Percentiles rank a stretch among this genome's conserved stretches.
These are phyloP conservation scores for Apoderus coryli DNA, from an alignment of 2,888 invertebrate genomes.

Conservation along the genomic window DNA sequence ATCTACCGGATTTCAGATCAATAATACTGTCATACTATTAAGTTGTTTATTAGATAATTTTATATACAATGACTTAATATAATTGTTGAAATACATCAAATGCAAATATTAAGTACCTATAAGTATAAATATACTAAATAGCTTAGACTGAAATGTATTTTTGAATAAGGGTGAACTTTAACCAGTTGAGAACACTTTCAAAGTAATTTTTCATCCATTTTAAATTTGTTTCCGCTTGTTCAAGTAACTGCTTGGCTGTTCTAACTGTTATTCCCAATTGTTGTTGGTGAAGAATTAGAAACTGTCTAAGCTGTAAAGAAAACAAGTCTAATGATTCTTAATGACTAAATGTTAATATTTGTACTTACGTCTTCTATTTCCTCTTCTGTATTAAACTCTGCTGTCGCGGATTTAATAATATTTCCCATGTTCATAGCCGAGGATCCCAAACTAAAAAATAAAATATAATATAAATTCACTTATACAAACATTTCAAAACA, in stretches of 20 bases:
- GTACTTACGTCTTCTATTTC: slow-evolving; percentile 58
- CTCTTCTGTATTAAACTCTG: slow-evolving; percentile 57
- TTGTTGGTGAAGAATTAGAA: too few relatives aligned
- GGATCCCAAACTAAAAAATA: slow-evolving; percentile 48
- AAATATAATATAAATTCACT: too few relatives aligned
- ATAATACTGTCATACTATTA: too few relatives aligned
- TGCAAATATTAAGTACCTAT: too few relatives aligned
- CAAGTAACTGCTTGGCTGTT: slow-evolving; percentile 65
- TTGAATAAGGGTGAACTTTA: slow-evolving; percentile 26
- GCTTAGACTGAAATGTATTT: slow-evolving; percentile 5
- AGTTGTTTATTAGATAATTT: too few relatives aligned
- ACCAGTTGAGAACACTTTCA: slow-evolving; percentile 59
- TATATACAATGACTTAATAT: too few relatives aligned
- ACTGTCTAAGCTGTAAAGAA: too few relatives aligned
- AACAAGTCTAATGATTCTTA: background rate
- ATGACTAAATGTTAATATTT: background rate
- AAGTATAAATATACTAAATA: too few relatives aligned
- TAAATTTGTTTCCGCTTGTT: slow-evolving; percentile 66
- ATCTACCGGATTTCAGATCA: too few relatives aligned
- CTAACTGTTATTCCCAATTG: slow-evolving; percentile 48
- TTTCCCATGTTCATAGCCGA: slow-evolving; percentile 52
- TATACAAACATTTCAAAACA: too few relatives aligned
- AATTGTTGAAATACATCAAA: too few relatives aligned
- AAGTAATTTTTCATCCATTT: slow-evolving; percentile 72
- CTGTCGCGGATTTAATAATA: slow-evolving; percentile 58